Evolutionary conservation across 1,140 invertebrate species (phyloP).

Genomic region (Ceratoteleas bidentatus): DNA sequence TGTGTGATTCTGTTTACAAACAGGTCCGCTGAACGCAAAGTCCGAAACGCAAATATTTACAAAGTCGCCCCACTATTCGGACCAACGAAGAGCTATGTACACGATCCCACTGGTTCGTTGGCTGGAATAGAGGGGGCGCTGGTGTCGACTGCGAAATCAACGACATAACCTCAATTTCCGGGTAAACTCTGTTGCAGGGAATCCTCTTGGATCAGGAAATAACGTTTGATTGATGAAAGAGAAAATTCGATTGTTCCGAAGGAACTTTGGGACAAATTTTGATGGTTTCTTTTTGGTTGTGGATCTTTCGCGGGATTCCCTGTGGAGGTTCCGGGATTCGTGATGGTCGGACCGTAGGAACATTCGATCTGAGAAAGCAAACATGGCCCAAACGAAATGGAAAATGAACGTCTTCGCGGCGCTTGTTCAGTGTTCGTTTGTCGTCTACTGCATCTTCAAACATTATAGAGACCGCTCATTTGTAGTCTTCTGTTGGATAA

Average conservation of each 20-base stretch:
- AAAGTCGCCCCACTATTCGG: slow-evolving; percentile 27
- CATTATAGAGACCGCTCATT: slow-evolving; percentile 58
- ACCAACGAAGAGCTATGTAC: slow-evolving; percentile 37
- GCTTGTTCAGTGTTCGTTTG: slow-evolving; percentile 6
- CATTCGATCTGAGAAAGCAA: too few relatives aligned
- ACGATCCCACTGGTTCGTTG: slow-evolving; percentile 12
- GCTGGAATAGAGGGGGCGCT: slow-evolving; percentile 9
- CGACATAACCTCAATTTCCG: neutral
- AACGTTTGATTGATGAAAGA: too few relatives aligned
- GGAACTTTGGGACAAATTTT: too few relatives aligned
- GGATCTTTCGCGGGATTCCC: too few relatives aligned
- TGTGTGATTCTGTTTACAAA: too few relatives aligned
- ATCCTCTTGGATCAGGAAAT: too few relatives aligned
- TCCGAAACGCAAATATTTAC: slow-evolving; percentile 41
- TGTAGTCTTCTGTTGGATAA: slow-evolving; percentile 60
- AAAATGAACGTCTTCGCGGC: slow-evolving; percentile 14
- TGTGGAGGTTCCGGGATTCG: too few relatives aligned
- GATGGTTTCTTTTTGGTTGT: too few relatives aligned
- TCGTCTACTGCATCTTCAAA: slow-evolving; percentile 50
- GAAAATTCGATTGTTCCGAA: too few relatives aligned
- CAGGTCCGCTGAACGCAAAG: too few relatives aligned
- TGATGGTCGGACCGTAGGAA: too few relatives aligned
- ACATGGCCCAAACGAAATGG: neutral
- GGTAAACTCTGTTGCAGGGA: neutral
- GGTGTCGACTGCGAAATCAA: slow-evolving; percentile 12